Percentiles rank a stretch among this genome's conserved stretches.
These are phyloP conservation scores for Galaxias olidus DNA, from an alignment of 2,797 vertebrate genomes.

Conservation along the genomic window DNA sequence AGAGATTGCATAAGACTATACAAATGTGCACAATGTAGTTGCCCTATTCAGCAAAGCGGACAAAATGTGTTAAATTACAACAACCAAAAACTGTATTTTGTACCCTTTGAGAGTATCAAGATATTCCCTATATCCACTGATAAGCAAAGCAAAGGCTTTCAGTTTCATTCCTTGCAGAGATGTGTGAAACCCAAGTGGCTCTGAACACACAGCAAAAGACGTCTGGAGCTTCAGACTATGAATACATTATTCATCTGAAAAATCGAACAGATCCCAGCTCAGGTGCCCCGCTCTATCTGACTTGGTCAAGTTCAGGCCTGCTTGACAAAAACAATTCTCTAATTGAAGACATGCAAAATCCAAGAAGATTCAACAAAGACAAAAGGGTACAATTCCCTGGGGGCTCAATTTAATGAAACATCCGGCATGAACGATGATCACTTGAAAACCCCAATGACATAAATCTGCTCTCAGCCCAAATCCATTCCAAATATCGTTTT, in stretches of 20 bases:
- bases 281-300: conserved; percentile 39
- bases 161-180: conserved; percentile 61
- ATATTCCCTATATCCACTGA: conserved; percentile 50
- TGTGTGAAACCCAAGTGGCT: conserved; percentile 64
- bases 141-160: conserved; percentile 51
- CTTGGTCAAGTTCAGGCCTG: conserved; percentile 35
- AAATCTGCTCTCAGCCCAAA: background rate
- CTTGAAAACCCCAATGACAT: background rate
- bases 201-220: conserved; percentile 58
- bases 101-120: conserved; percentile 25
- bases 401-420: too few species aligned
- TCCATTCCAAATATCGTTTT: background rate
- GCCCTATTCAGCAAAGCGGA: too few species aligned
- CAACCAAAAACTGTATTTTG: conserved; percentile 14
- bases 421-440: background rate
- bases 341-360: conserved; percentile 28
- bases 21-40: too few species aligned
- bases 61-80: conserved; percentile 15
- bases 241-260: conserved; percentile 70
- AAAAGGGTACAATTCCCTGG: conserved; percentile 4
- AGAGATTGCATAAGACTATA: too few species aligned
- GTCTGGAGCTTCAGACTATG: conserved; percentile 56
- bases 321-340: conserved; percentile 32
- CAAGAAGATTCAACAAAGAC: background rate
- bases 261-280: conserved; percentile 46